These are phyloP conservation scores for Strigamia maritima DNA, from an alignment of 2,888 invertebrate species.

Conservation along the genomic window DNA sequence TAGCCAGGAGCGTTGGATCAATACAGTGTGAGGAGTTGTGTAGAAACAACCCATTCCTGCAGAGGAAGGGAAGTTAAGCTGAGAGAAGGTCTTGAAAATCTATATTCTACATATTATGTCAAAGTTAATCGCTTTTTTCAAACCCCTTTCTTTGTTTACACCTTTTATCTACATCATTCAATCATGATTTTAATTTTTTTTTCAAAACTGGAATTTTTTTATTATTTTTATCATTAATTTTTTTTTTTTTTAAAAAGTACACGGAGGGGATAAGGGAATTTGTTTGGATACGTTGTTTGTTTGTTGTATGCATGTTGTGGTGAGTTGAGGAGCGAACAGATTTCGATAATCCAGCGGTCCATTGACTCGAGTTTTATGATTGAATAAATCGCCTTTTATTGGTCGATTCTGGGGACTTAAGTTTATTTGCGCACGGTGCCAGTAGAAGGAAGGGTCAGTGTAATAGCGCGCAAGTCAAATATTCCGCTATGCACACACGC, in stretches of 20 bases:
- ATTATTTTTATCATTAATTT: background rate
- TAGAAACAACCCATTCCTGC: slow-evolving; percentile 15
- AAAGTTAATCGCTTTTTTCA: background rate
- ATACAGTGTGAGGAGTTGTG: slow-evolving; percentile 15
- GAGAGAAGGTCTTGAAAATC: slow-evolving; percentile 12
- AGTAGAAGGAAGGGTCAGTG: slow-evolving; percentile 10
- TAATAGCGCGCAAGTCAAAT: slow-evolving; percentile 15
- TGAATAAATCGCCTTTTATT: slow-evolving; percentile 15
- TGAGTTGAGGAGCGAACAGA: slow-evolving; percentile 15
- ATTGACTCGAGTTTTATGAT: slow-evolving; percentile 15
- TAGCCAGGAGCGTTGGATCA: slow-evolving; percentile 24
- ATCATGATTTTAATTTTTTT: background rate
- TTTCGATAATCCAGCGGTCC: slow-evolving; percentile 15
- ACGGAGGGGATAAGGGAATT: background rate
- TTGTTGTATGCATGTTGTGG: slow-evolving; percentile 15
- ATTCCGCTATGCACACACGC: slow-evolving; percentile 15
- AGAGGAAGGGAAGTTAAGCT: slow-evolving; percentile 10
- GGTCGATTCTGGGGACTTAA: slow-evolving; percentile 15
- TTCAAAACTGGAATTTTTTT: too few relatives aligned
- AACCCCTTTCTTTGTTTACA: background rate
- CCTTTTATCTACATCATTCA: background rate
- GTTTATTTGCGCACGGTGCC: slow-evolving; percentile 15
- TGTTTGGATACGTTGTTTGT: background rate
- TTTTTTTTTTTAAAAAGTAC: background rate
- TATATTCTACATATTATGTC: slow-evolving; percentile 15